Evolutionary conservation across 2,797 vertebrate species (phyloP).

Genomic region (Phrynocephalus guinanensis): DNA sequence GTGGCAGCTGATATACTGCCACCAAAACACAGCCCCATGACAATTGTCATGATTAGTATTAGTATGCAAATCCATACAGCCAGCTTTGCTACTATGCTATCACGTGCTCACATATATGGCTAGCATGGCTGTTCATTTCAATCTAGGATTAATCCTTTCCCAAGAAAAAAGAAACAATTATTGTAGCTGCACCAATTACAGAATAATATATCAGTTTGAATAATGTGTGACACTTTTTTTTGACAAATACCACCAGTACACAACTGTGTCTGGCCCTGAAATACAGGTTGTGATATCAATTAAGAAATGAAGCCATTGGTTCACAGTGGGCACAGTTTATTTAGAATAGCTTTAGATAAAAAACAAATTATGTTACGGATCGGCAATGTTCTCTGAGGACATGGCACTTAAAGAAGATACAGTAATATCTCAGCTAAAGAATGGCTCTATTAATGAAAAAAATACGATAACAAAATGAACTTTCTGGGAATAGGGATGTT

Average conservation of each 20-base stretch:
- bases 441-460: no score
- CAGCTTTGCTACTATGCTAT: background rate
- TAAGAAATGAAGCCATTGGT: no score
- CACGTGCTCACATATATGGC: conserved; percentile 40
- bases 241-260: conserved; percentile 15
- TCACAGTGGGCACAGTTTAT: no score
- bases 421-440: no score
- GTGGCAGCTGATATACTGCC: conserved; percentile 51
- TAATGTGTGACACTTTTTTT: conserved; percentile 4
- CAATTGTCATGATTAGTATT: background rate
- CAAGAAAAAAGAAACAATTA: background rate
- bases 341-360: no score
- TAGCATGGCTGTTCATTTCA: conserved; percentile 24
- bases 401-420: no score
- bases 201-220: background rate
- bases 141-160: background rate
- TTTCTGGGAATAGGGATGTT: no score
- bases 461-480: no score
- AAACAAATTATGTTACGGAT: no score
- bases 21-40: conserved; percentile 3
- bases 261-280: background rate
- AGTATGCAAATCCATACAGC: conserved; percentile 5
- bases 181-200: conserved; percentile 1
- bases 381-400: no score
- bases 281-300: background rate